A percentile compares a stretch with the other conserved stretches of the same genome.
Evolutionary conservation across 2,888 invertebrate species (phyloP).

Genomic region (Chymomyza amoena): DNA sequence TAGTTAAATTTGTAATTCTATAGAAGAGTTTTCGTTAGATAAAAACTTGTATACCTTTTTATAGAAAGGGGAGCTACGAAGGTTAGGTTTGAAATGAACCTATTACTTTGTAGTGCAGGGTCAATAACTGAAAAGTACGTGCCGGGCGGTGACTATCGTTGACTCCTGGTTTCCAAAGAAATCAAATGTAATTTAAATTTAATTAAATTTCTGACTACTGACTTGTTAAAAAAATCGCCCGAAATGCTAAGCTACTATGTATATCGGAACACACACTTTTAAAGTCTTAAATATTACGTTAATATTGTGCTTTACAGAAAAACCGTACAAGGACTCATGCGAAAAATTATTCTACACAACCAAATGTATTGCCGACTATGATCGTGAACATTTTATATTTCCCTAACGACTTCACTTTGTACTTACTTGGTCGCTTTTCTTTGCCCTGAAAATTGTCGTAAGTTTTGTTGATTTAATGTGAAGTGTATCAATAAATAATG

Average conservation of each 20-base stretch:
- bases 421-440: constrained; percentile 75
- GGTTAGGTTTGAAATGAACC: no score
- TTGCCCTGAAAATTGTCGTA: constrained; percentile 55
- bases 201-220: no score
- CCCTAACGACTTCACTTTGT: constrained; percentile 50
- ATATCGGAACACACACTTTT: no score
- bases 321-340: constrained; percentile 72
- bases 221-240: not conserved
- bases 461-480: constrained; percentile 3
- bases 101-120: no score
- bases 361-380: constrained; percentile 72
- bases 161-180: no score
- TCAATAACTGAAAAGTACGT: no score
- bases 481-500: not conserved
- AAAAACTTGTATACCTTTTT: no score
- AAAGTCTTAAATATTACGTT: not conserved
- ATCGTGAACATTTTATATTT: constrained; percentile 70
- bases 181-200: no score
- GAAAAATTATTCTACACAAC: constrained; percentile 68
- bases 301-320: constrained; percentile 54
- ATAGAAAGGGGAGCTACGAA: no score
- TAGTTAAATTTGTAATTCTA: no score
- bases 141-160: no score
- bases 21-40: no score
- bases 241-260: not conserved